Base-by-base conservation (phyloP, 2,888 invertebrate species). In the Philonicus albiceps region DNA sequence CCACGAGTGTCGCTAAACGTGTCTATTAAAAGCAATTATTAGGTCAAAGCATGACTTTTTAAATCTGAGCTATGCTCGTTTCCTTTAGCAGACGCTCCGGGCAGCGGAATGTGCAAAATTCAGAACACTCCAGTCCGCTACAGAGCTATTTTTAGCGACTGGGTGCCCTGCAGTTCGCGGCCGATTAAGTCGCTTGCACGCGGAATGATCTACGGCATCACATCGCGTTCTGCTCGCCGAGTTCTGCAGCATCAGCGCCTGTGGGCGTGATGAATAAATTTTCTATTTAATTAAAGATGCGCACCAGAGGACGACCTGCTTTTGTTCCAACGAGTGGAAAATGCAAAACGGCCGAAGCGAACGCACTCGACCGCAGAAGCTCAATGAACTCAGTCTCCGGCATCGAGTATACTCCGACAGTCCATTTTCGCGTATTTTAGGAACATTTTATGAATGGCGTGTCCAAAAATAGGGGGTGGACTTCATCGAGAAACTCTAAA, bases 221-320 rank as follows among this genome's bases (percentile, higher is more conserved):
- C 80, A 27, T 16, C 16, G 13, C 30, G 27, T 31, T 30, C 49
- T 43, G 40, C 40, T 13, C 4, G 13, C 13, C 16, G 13, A 2
- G 27, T n/a, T 30, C 49, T 16, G n/a, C 40, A 80, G 37, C n/a
- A 30, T 49, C 80, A 4, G 27, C n/a, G 80, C 8, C 19, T 22
- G 80, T 80, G 80, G 80, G 80, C 80, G 80, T 30, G 43, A 30
- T 80, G 80, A 53, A 80, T 80, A 80, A 53, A 31, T 80, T 80
- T 80, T 76, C 40, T 76, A 80, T 53, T 80, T 80, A 80, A 80
- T 80, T 53, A 80, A 80, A 80, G 22, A 34, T 43, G 22, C 27
- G 30, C 49, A 1, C 27, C 31, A 76, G 40, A 11, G 30, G 31
- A 80, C 27, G 49, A 80, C 19, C n/a, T 27, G 49, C 30, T 40